Base-by-base conservation (phyloP, 2,888 invertebrate species). In the Hirtodrosophila alboralis region DNA sequence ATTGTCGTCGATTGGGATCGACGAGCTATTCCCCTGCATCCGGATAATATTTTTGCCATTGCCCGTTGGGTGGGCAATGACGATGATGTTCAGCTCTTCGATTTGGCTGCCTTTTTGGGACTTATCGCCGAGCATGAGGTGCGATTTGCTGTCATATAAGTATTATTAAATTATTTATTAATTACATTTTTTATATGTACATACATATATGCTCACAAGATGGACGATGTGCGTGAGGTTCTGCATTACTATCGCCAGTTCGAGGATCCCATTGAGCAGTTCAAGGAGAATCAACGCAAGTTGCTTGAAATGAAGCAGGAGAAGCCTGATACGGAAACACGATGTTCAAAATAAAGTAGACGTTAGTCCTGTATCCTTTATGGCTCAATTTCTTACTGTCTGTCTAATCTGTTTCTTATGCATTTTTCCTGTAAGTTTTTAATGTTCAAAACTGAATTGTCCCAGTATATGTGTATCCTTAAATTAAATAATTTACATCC, bases 1-100 rank as follows among this genome's bases (percentile, higher is more conserved):
- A 97, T 99, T 88, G 96, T 98, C 43, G 93, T 99, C 27, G 99
- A 99, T 90, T 99, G 98, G 96, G 96, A 98, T 91, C 91, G 93
- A 12, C 93, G 95, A 57, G 95, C 97, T 1, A 95, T 96, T 2
- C 94, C 96, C 89, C 93, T 96, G 83, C 96, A 98, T 88, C 95
- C 96, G 1, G 94, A 96, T 79, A 99, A 99, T 91, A 93, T 96
- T 8, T 93, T 99, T 4, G 92, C 94, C 66, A 91, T 99, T 59
- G 94, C 95, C 49, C 94, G 96, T 87, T 99, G 99, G 99, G 93
- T 93, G 70, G 99, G 99, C 1, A 95, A 96, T 61, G 97, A 98
- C 88, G 95, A 97, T 74, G 99, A 99, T 90, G 94, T 95, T 0
- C 93, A 95, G 0, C 92, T 99, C 0, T 92, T 96, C 33, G 98